These are phyloP conservation scores for Cryptus viduatorius DNA, from an alignment of 2,888 invertebrate genomes.

Conservation along the genomic window DNA sequence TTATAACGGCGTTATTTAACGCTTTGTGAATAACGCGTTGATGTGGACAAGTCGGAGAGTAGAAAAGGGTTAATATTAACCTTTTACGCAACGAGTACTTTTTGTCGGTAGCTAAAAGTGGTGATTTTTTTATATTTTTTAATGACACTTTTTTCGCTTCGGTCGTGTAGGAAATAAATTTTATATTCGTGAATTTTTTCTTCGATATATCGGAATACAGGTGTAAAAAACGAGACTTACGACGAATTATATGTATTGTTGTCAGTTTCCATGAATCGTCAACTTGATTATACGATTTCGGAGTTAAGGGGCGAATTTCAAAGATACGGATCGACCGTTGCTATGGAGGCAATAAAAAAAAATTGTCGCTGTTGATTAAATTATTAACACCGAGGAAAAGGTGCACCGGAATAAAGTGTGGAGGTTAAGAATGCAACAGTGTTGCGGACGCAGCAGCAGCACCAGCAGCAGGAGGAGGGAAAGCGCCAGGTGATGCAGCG, in stretches of 20 bases:
- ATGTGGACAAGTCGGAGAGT: not conserved
- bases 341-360: not conserved
- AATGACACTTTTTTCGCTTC: too few relatives aligned
- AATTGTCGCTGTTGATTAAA: slow-evolving; percentile 14
- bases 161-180: too few relatives aligned
- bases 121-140: not conserved
- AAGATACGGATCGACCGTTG: not conserved
- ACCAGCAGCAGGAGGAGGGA: slow-evolving; percentile 44
- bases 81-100: not conserved
- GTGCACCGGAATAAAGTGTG: slow-evolving; percentile 20
- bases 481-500: slow-evolving; percentile 61
- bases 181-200: not conserved
- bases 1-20: not conserved
- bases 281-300: not conserved
- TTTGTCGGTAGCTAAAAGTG: not conserved
- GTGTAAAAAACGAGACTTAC: too few relatives aligned
- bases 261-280: not conserved
- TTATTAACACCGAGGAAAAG: slow-evolving; percentile 28
- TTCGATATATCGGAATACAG: too few relatives aligned
- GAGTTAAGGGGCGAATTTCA: not conserved
- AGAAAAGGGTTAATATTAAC: not conserved
- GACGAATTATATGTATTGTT: too few relatives aligned
- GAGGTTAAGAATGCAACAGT: slow-evolving; percentile 29
- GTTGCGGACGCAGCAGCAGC: slow-evolving; percentile 24
- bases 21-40: not conserved